Conservation (phyloP, 1,140 invertebrate genomes). For the Diploscapter pachys region DNA sequence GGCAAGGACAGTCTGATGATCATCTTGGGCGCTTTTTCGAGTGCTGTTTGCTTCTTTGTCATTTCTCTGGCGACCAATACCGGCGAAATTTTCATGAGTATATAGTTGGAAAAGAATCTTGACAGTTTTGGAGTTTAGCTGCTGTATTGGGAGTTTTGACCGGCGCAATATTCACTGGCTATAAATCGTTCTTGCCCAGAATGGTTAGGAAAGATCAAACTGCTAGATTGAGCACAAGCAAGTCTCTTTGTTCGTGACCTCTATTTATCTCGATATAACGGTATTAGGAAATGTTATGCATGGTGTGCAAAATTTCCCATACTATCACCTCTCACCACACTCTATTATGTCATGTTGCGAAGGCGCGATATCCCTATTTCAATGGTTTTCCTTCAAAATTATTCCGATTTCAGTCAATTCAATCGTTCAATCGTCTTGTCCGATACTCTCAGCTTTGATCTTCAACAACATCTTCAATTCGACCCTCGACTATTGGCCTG, state of each 20-base stretch:
- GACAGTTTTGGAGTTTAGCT: slow-evolving; percentile 4
- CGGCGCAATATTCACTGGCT: slow-evolving; percentile 32
- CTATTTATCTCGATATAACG: no score
- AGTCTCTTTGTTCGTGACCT: neutral
- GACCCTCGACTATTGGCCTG: slow-evolving; percentile 33
- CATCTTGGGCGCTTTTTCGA: slow-evolving; percentile 16
- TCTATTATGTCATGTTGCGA: no score
- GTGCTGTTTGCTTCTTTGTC: slow-evolving; percentile 24
- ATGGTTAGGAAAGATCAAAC: slow-evolving; percentile 41
- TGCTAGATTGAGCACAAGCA: slow-evolving; percentile 25
- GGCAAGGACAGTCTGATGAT: slow-evolving; percentile 34
- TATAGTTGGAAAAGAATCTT: neutral
- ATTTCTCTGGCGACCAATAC: slow-evolving; percentile 30
- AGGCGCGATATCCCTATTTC: neutral
- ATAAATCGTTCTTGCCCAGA: slow-evolving; percentile 36
- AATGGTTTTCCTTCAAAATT: neutral
- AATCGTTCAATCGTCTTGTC: slow-evolving; percentile 32
- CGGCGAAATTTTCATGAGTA: slow-evolving; percentile 28
- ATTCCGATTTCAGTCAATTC: slow-evolving; percentile 15
- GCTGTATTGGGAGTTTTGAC: slow-evolving; percentile 16
- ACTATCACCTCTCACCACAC: no score
- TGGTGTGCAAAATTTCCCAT: no score
- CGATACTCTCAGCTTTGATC: slow-evolving; percentile 32
- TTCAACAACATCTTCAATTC: slow-evolving; percentile 38
- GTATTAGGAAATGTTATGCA: no score